Percentiles rank a stretch among this genome's conserved stretches.
phyloP scores from a whole-genome alignment of 2,797 vertebrate genomes.

The Microchirus variegatus region DNA sequence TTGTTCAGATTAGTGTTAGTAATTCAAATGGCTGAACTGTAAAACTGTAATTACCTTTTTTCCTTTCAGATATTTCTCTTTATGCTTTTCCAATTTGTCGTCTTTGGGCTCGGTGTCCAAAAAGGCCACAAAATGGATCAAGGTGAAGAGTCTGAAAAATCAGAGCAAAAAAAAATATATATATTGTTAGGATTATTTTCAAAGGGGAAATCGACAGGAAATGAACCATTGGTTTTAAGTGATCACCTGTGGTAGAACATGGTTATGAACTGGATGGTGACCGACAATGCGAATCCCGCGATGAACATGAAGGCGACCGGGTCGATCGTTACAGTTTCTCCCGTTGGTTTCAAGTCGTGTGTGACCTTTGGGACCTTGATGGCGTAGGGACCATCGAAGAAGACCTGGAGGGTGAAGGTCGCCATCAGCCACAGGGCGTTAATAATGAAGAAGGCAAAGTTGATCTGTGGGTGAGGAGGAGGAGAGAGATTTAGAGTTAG shows the following conservation, averaged over 20 bases:
- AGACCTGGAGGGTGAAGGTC: conserved; percentile 66
- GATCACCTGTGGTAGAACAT: conserved; percentile 80
- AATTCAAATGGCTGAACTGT: not conserved
- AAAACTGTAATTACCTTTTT: conserved; percentile 41
- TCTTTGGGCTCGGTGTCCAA: conserved; percentile 53
- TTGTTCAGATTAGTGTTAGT: not conserved
- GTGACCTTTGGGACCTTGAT: conserved; percentile 48
- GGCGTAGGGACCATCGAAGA: conserved; percentile 27
- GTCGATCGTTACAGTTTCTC: conserved; percentile 35
- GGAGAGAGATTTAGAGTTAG: not conserved
- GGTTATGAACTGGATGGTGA: conserved; percentile 74
- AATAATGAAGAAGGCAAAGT: conserved; percentile 72
- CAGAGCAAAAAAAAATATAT: conserved; percentile 5
- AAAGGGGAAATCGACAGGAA: not conserved
- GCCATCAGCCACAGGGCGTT: conserved; percentile 74
- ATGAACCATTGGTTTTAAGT: fast-evolving
- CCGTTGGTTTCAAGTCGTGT: fast-evolving
- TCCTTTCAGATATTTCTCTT: not conserved
- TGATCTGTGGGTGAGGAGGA: conserved; percentile 54
- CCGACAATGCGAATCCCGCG: conserved; percentile 61
- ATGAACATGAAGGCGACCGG: conserved; percentile 79
- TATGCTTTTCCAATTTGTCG: not conserved
- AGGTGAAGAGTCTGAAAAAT: conserved; percentile 57
- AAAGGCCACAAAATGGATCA: conserved; percentile 73
- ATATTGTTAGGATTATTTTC: not conserved